Conservation (phyloP, 2,888 invertebrate genomes). For the Amitus sp. region DNA sequence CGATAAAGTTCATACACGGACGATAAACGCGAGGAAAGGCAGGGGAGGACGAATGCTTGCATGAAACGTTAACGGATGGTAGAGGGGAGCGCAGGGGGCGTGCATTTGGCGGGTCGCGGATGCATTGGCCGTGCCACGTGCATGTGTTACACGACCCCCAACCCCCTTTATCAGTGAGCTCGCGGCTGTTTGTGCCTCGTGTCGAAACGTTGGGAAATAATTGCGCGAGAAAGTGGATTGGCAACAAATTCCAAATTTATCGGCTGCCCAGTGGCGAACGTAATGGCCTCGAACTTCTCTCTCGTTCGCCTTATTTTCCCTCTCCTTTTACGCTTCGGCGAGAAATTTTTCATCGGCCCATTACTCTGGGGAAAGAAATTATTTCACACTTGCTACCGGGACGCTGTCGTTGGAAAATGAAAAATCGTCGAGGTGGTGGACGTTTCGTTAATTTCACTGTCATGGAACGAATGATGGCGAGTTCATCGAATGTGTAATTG, state of each 20-base stretch:
- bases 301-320: conserved; percentile 6
- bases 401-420: conserved; percentile 4
- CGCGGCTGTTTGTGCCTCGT: conserved; percentile 56
- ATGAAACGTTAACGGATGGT: conserved; percentile 54
- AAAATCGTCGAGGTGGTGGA: neutral
- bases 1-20: conserved; percentile 53
- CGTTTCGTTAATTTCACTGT: conserved; percentile 8
- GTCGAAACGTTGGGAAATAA: conserved; percentile 63
- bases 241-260: conserved; percentile 48
- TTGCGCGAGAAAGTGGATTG: conserved; percentile 63
- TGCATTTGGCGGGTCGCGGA: conserved; percentile 60
- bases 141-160: conserved; percentile 59
- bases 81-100: conserved; percentile 42
- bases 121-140: conserved; percentile 62
- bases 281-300: conserved; percentile 19
- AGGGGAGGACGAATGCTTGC: conserved; percentile 53
- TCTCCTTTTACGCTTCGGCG: neutral
- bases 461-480: conserved; percentile 5
- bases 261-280: conserved; percentile 26
- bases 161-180: conserved; percentile 35
- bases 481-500: conserved; percentile 4
- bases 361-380: neutral
- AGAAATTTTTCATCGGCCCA: conserved; percentile 1
- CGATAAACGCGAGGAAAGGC: conserved; percentile 49
- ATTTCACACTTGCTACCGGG: neutral